Base-by-base conservation (phyloP, 2,113 vertebrate genomes). In the Syngnathoides biaculeatus region DNA sequence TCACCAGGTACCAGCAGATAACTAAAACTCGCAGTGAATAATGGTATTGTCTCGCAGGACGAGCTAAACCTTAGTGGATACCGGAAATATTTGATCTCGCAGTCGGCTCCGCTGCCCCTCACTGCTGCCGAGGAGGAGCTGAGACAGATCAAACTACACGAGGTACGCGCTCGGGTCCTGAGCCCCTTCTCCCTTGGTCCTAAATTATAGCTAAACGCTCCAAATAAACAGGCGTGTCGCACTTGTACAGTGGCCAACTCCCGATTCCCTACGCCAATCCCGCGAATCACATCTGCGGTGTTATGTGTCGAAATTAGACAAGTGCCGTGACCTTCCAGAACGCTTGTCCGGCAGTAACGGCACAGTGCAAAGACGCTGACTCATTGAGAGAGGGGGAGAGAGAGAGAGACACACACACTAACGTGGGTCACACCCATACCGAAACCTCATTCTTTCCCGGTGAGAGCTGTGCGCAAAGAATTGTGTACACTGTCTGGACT, bases 71-170 rank as follows among this genome's bases (percentile, higher is more conserved):
- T 98, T 57, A 91, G 81, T 63, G 97, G 96, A 56, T 99, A 99
- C 88, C 95, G 84, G 88, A 98, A 94, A 72, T 90, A 95, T 39
- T 87, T 98, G 87, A 84, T 92, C 60, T 92, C 93, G 10, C 93
- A 93, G 67, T 91, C 94, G 1, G 94, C 94, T 58, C 96, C 97
- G 42, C 91, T 93, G 9, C 97, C 97, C n/a, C 78, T 99, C 77
- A 97, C 95, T 70, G 94, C 95, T 74, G 95, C 96, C 70, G 97
- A 99, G 88, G 94, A 98, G 82, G 96, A 99, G 75, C 93, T 98
- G 88, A 90, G 93, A 50, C 94, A 95, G 90, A 98, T 99, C 71
- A 98, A 95, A 89, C 94, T 97, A 52, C 94, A 86, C 0, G 94
- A 96, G 95, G 97, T 99, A 90, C 27, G n/a, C 0, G 45, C 38